These are phyloP conservation scores for Hyposoter dolosus DNA, from an alignment of 2,888 invertebrate genomes.

Conservation along the genomic window DNA sequence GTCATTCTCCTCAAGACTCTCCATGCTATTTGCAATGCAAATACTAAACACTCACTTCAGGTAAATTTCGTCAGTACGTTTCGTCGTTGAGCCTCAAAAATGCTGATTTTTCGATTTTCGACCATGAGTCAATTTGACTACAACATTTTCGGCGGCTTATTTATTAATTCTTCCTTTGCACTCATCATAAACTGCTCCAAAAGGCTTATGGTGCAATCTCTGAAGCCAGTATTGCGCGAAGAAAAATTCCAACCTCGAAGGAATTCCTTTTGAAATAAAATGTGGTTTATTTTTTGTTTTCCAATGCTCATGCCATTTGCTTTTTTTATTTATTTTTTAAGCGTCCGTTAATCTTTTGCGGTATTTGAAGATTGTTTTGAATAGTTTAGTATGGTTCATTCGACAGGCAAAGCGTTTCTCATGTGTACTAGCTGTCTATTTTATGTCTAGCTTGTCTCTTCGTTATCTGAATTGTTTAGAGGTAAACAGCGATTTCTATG, in stretches of 20 bases:
- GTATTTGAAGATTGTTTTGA: background rate
- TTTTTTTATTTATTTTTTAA: background rate
- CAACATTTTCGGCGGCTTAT: too few species aligned
- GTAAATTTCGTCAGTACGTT: too few species aligned
- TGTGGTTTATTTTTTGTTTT: too few species aligned
- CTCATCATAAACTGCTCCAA: too few species aligned
- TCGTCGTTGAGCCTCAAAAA: background rate
- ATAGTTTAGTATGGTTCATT: background rate
- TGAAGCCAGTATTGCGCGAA: too few species aligned
- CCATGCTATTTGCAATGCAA: conserved; percentile 53
- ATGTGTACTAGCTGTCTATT: conserved; percentile 3
- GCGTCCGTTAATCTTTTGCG: background rate
- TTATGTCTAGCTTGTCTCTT: conserved; percentile 56
- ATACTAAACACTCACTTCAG: conserved; percentile 3
- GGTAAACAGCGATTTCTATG: conserved; percentile 56
- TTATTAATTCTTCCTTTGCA: too few species aligned
- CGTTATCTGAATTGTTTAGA: conserved; percentile 60
- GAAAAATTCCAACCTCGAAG: background rate
- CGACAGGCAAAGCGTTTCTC: background rate
- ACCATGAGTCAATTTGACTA: too few species aligned
- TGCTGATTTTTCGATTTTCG: background rate
- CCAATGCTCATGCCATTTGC: background rate
- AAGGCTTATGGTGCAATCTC: too few species aligned
- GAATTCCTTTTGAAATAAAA: background rate
- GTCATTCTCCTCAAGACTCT: background rate